phyloP scores from a whole-genome alignment of 2,888 invertebrate species.

The Mythimna pallens region DNA sequence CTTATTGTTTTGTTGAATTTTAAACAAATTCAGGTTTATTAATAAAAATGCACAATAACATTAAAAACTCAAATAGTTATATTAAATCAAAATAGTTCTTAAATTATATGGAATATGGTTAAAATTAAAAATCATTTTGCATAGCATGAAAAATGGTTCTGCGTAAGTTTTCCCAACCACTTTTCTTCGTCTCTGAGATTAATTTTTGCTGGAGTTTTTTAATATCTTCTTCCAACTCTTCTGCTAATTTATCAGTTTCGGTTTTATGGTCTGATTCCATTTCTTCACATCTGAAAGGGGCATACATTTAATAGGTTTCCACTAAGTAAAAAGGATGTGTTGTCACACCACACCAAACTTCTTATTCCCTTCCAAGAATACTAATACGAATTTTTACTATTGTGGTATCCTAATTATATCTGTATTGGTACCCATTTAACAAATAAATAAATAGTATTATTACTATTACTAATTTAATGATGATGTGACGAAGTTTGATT shows the following conservation, averaged over 20 bases:
- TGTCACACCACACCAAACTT: background rate
- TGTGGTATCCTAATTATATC: background rate
- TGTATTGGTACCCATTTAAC: no score
- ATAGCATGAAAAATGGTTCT: constrained; percentile 82
- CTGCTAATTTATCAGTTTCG: constrained; percentile 78
- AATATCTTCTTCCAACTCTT: constrained; percentile 81
- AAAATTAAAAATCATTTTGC: constrained; percentile 79
- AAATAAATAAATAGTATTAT: no score
- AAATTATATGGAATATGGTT: constrained; percentile 15
- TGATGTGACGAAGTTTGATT: no score
- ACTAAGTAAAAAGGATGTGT: no score
- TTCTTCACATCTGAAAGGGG: constrained; percentile 77
- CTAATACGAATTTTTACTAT: background rate
- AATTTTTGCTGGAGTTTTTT: constrained; percentile 81
- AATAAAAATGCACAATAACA: constrained; percentile 6
- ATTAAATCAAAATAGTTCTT: constrained; percentile 21
- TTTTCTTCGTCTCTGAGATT: constrained; percentile 81
- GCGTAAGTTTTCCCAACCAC: constrained; percentile 80
- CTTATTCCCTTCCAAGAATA: background rate
- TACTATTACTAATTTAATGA: no score
- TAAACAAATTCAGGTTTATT: background rate
- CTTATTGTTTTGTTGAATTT: no score
- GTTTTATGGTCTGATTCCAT: constrained; percentile 77
- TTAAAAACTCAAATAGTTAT: constrained; percentile 3
- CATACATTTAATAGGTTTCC: background rate